Evolutionary conservation across 1,140 invertebrate species (phyloP).

Genomic region (Trichonephila inaurata): DNA sequence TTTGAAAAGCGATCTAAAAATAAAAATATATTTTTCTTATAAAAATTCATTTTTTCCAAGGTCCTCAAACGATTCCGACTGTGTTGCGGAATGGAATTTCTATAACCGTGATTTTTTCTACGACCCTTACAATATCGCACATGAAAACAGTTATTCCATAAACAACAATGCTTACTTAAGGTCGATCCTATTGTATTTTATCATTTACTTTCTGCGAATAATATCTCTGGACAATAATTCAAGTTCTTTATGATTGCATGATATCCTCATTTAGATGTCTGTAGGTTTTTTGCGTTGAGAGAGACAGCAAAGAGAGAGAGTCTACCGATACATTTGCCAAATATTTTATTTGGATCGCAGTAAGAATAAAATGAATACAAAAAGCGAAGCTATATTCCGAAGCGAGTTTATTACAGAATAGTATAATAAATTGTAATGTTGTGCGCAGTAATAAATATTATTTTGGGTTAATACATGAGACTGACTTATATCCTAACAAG

Average conservation of each 20-base stretch:
- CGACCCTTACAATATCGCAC: neutral
- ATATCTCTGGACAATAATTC: neutral
- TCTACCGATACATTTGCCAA: neutral
- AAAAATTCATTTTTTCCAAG: neutral
- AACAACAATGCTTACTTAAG: conserved; percentile 45
- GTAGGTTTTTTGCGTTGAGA: neutral
- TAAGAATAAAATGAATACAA: too few relatives aligned
- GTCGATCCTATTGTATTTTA: neutral
- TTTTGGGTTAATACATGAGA: too few relatives aligned
- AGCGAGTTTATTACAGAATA: too few relatives aligned
- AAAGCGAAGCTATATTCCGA: too few relatives aligned
- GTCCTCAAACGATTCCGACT: neutral
- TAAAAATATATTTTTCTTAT: too few relatives aligned
- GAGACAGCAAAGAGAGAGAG: neutral
- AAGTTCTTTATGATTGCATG: neutral
- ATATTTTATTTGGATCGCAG: neutral
- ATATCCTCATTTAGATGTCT: conserved; percentile 2
- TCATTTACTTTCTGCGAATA: conserved; percentile 9
- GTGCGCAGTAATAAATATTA: too few relatives aligned
- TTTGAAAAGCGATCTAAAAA: too few relatives aligned
- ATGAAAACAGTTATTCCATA: neutral
- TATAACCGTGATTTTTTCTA: neutral
- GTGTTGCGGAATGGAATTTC: conserved; percentile 9
- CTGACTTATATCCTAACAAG: too few relatives aligned
- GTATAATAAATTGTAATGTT: too few relatives aligned